Base-by-base conservation (phyloP, 2,797 vertebrate species). In the Tapera naevia region DNA sequence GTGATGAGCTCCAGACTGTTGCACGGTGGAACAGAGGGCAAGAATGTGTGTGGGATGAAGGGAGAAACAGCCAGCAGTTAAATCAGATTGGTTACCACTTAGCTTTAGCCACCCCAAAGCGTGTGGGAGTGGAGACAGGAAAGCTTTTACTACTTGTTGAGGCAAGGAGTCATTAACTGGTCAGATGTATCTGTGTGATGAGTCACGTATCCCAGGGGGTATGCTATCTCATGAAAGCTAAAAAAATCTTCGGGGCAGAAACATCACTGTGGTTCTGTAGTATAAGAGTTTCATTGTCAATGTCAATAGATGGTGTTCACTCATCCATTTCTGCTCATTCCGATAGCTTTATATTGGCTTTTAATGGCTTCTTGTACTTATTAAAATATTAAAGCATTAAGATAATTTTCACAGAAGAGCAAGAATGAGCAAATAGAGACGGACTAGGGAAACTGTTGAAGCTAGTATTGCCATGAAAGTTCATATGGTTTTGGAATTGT, bases 1-100 rank as follows among this genome's bases (percentile, higher is more conserved):
- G 67, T 80, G 71, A 60, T 74, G 75, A 87, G 64, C 84, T 82
- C 22, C 45, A 56, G 78, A 51, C 74, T 92, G 89, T 75, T 73
- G 53, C 48, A 41, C 66, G 39, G 75, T 79, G 89, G 64, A 94
- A 37, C 67, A 67, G 56, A 87, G 94, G 60, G 67, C 81, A 89
- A 82, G 89, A 94, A 82, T 70, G 35, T 94, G 74, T 66, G 89
- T 92, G 79, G 92, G 89, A 87, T 82, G 71, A 67, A 85, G 56
- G 37, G 78, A 66, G 74, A 89, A 85, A 67, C 16, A 85, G 74
- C 56, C 75, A 78, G 72, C 60, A 82, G 91, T 85, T 87, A 64
- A 85, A 85, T 85, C 67, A 73, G 70, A 81, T 67, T 85, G 81
- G 87, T 91, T 89, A 7, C 53, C 1, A 0, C 0, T 0, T 56